Evolutionary conservation across 1,140 invertebrate species (phyloP), one percentile per base, ranked within the genome.

Genomic region (Physella acuta): DNA sequence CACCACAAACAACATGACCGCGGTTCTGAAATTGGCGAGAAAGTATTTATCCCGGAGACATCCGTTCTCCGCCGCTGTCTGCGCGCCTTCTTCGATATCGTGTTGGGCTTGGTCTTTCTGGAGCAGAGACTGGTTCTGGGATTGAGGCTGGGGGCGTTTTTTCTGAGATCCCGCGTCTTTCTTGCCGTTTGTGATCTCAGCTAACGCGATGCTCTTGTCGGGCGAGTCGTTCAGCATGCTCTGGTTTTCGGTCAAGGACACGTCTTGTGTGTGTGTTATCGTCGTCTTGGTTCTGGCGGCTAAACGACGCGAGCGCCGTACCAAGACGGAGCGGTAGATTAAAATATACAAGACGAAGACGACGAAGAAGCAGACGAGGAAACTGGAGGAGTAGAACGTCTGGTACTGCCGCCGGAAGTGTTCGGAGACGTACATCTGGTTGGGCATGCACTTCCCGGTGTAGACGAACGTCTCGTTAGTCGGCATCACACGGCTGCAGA

Each of bases 1-100:
- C 0, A 84, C 82, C 5, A 82, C 79, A 71, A 83, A 83, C 37
- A 83, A 69, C 79, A 82, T 83, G 16, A 78, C 71, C 0, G 81
- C 81, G 28, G 80, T 82, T 63, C 78, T 70, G 51, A 83, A 78
- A 62, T 83, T 83, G 39, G 80, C 80, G 55, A 79, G 70, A 63
- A 63, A 77, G 65, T 75, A 73, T 64, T 79, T 79, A 62, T 79
- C 77, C 58, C 74, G 74, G n/a, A 74, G 66, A 24, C 62, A 68
- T 56, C 53, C 65, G 60, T 68, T 64, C 39, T 34, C 52, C 16
- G 1, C 3, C 1, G 24, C 8, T 30, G 2, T 36, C 8, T 30
- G 62, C 0, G 62, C 30, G 26, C n/a, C 44, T 28, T 1, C 30
- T 4, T 67, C 31, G 64, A 17, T 55, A 5, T 3, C 39, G n/a